Base-by-base conservation (phyloP, 2,113 vertebrate species). In the Amblyornis subalaris region DNA sequence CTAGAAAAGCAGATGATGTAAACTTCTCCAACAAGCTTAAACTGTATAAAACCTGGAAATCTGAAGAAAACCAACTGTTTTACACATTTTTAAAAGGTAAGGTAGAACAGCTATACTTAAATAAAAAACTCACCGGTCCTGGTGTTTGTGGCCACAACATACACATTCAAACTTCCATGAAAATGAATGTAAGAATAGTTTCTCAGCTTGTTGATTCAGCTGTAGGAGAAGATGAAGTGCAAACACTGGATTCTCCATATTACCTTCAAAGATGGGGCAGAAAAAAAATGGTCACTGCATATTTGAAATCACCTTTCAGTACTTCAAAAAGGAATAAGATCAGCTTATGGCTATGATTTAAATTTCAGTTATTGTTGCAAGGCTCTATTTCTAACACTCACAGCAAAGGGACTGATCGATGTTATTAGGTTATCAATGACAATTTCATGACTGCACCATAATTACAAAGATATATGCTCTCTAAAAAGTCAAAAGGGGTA, bases 191-290 rank as follows among this genome's bases (percentile, higher is more conserved):
- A 97, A 92, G 92, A 99, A 99, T 7, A 98, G 94, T n/a, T 96
- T 94, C 94, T 98, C 98, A 47, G 96, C 90, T 71, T 96, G 96
- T 1, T 97, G 94, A 94, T 99, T 99, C 60, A 94, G 85, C 31
- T 55, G 31, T 10, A 99, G 97, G 26, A 99, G 97, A 19, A 98
- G 94, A 12, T 98, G 99, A 93, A 99, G 88, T 12, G 98, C 99
- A 92, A 99, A 99, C 12, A 99, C 98, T 0, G 99, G 99, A 31
- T 97, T 99, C 74, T 99, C 99, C 85, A 79, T 78, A 45, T 97
- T 80, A 95, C 99, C 99, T 99, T 97, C 47, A 92, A 90, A 91
- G 58, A 85, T 28, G 14, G 54, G 60, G 69, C 58, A 82, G 35
- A 55, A 85, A 85, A 38, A 93, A 94, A 62, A 35, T 3, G 54